Base-by-base conservation (phyloP, 2,888 invertebrate species). In the Macrosiphum euphorbiae region DNA sequence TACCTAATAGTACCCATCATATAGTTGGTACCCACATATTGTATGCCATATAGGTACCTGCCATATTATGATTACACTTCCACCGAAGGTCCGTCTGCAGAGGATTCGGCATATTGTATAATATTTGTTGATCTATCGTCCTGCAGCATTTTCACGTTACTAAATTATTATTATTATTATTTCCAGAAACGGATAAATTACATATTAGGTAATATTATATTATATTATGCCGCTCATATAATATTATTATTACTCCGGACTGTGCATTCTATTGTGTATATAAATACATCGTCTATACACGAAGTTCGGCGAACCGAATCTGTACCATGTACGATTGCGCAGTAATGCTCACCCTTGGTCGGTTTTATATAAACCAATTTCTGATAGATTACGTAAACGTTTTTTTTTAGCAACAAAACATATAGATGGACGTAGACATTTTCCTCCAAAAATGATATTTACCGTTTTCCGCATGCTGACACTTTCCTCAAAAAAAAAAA, bases 241-340 rank as follows among this genome's bases (percentile, higher is more conserved):
- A 35, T 78, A 78, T 35, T 78, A 78, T 78, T 78, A 78, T 78
- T 78, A 78, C 35, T 35, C 78, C 20, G 78, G 16, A 78, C 78
- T 35, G 78, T 35, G 35, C 35, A 35, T 78, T 0, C 67, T n/a
- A 67, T 67, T 67, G 67, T 67, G 78, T 78, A 78, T 35, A 35
- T 78, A 58, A 78, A 78, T 78, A 78, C 78, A 78, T 78, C 78
- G 20, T 78, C 78, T 78, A 78, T 35, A 78, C 78, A 78, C 78
- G 20, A 20, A 78, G 78, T 78, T 20, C 20, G 78, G 35, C 20
- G 7, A 78, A 78, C 78, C 35, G 78, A 78, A 24, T 35, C 7
- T 35, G 16, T 67, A 67, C n/a, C 16, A 8, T 26, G 67, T 67
- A 67, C n/a, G 78, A 35, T 78, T 35, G 78, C 35, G 78, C 67